These are phyloP conservation scores for Sarcophaga rosellei DNA, from an alignment of 2,888 invertebrate genomes.

Conservation along the genomic window DNA sequence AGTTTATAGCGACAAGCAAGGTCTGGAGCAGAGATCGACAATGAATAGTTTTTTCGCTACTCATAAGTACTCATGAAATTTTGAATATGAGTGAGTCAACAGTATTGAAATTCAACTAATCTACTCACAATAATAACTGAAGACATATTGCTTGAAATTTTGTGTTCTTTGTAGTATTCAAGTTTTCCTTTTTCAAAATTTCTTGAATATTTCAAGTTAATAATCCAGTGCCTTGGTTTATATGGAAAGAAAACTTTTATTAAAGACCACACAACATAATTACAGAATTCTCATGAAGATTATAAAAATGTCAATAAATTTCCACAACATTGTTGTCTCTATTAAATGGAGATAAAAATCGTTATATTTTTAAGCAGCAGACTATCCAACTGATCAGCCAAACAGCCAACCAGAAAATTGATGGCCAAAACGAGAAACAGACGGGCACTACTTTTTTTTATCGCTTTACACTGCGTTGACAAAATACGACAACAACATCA, in stretches of 20 bases:
- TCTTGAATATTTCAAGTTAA: no score
- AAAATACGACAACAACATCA: constrained; percentile 35
- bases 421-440: constrained; percentile 3
- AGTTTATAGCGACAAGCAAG: no score
- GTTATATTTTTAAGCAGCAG: constrained; percentile 1
- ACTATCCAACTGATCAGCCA: no score
- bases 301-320: constrained; percentile 58
- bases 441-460: constrained; percentile 17
- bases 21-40: no score
- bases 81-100: no score
- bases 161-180: no score
- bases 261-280: constrained; percentile 56
- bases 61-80: no score
- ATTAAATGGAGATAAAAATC: constrained; percentile 39
- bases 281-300: constrained; percentile 59
- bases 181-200: no score
- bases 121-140: no score
- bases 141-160: no score
- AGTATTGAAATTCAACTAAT: no score
- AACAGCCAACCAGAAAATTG: neutral
- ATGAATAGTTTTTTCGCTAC: no score
- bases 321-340: constrained; percentile 22
- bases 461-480: constrained; percentile 45
- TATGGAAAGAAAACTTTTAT: neutral
- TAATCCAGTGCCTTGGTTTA: neutral